Evolutionary conservation across 2,113 vertebrate species (phyloP).

Genomic region (Saimiri boliviensis): DNA sequence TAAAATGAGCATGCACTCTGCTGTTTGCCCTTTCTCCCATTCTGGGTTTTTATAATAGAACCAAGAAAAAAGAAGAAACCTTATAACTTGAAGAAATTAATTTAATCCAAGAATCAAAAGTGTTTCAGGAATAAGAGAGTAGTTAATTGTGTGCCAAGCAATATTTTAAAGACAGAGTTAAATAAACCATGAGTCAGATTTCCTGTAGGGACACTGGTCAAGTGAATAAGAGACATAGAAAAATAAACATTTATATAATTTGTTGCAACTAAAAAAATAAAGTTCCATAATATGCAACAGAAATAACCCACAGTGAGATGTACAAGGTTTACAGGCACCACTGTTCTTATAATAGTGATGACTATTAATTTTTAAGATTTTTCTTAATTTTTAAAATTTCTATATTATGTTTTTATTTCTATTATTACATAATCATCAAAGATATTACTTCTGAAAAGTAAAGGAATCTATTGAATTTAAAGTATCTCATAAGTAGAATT

Average conservation of each 20-base stretch:
- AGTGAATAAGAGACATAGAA: background rate
- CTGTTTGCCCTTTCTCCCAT: no score
- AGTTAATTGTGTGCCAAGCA: background rate
- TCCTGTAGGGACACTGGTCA: background rate
- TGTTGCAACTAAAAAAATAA: background rate
- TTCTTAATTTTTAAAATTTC: background rate
- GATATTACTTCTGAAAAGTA: background rate
- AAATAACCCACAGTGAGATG: background rate
- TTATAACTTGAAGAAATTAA: background rate
- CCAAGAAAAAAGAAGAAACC: background rate
- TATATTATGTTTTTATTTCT: background rate
- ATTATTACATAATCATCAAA: background rate
- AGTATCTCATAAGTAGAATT: background rate
- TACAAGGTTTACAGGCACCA: background rate
- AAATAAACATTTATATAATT: background rate
- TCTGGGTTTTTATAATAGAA: background rate
- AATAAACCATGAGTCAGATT: background rate
- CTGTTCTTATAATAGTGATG: background rate
- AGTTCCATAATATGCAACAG: background rate
- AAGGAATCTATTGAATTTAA: background rate
- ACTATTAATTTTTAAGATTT: background rate
- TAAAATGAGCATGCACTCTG: background rate
- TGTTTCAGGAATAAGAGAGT: background rate
- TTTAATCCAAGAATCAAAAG: background rate
- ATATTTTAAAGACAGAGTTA: background rate